Percentiles rank a stretch among this genome's conserved stretches.
Evolutionary conservation across 2,888 invertebrate species (phyloP).

Genomic region (Cephus pygmeus): DNA sequence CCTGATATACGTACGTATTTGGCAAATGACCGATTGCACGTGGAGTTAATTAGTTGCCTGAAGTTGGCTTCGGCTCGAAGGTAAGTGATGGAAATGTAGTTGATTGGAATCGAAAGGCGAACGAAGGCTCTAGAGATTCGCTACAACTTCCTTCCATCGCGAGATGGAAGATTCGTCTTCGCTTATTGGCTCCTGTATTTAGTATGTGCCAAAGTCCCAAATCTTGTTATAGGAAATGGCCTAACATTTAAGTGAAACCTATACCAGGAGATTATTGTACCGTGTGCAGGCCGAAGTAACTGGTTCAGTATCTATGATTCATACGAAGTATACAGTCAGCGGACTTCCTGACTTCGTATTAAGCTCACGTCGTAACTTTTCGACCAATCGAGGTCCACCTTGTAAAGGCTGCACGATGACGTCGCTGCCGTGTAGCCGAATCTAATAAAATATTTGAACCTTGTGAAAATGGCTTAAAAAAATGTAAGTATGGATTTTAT

Average conservation of each 20-base stretch:
- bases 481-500: neutral
- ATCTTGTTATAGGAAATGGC: neutral
- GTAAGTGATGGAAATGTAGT: neutral
- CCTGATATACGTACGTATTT: neutral
- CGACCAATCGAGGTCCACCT: neutral
- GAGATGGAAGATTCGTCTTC: neutral
- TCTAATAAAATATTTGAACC: neutral
- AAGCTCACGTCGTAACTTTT: neutral
- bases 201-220: neutral
- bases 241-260: neutral
- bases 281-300: neutral
- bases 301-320: neutral
- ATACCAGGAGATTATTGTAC: neutral
- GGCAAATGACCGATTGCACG: neutral
- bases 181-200: neutral
- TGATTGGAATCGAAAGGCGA: neutral
- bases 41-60: neutral
- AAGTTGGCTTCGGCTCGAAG: neutral
- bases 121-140: neutral
- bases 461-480: neutral
- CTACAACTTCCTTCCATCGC: neutral
- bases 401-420: neutral
- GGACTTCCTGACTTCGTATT: neutral
- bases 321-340: neutral
- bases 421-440: neutral